Base-by-base conservation (phyloP, 2,888 invertebrate genomes). In the Drosophila longiperda region DNA sequence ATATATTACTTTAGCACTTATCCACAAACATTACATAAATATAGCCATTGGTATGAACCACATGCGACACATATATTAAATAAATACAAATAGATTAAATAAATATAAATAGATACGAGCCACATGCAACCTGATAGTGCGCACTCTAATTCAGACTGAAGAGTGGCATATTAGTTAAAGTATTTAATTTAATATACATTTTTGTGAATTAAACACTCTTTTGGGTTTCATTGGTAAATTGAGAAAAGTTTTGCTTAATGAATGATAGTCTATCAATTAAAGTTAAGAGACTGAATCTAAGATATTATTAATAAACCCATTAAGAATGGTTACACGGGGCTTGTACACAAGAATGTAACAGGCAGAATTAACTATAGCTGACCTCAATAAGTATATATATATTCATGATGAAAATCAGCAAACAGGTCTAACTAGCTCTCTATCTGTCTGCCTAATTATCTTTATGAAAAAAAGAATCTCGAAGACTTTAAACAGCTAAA, bases 61-160 rank as follows among this genome's bases (percentile, higher is more conserved):
- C 7, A 34, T 58, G 77, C 66, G 12, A 73, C 34, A 60, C 20
- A 60, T 11, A 26, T 26, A 7, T 48, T 29, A 48, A 17, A 26
- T 33, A 68, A 32, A 54, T 40, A 55, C n/a, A 8, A 12, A 38
- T 38, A 55, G 38, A 55, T 55, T 29, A 48, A 17, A 26, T 33
- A 68, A 32, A 54, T 40, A 55, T 26, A 8, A 12, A 38, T 38
- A 55, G 38, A 55, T 55, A 55, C n/a, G 26, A 38, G 63, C 11
- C 29, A 15, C 5, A 36, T 65, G 81, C 70, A 66, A 61, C 52
- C 62, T 71, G 80, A 86, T 83, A 67, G 64, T 67, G 55, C 52
- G 9, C 20, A 12, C 5, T 45, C 17, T 36, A 59, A 49, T 26
- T 58, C 53, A 52, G 12, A 7, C 33, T 11, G 12, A 66, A 8